Evolutionary conservation across 2,113 vertebrate genomes (phyloP).

Genomic region (Pardalotus punctatus): DNA sequence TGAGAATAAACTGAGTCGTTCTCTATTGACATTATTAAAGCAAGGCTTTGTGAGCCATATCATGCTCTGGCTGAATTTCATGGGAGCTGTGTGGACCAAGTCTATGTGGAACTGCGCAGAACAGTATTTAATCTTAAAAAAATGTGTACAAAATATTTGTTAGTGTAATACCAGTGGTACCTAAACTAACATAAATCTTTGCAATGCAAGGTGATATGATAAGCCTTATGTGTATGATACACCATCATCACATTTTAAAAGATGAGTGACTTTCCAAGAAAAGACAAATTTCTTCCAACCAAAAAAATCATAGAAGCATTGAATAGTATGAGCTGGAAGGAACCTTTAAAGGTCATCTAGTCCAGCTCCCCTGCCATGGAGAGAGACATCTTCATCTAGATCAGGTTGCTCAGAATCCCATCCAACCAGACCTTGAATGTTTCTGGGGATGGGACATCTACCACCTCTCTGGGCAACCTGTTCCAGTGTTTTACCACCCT

Average conservation of each 20-base stretch:
- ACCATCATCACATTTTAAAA: background rate
- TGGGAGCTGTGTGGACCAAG: background rate
- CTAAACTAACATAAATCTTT: background rate
- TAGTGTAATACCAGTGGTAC: background rate
- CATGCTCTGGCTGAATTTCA: background rate
- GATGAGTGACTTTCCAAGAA: background rate
- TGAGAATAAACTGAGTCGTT: background rate
- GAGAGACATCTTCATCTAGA: background rate
- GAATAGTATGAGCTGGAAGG: background rate
- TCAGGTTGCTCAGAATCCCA: background rate
- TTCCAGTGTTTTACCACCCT: background rate
- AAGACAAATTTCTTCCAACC: background rate
- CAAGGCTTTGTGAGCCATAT: background rate
- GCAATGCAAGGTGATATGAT: background rate
- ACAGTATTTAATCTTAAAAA: background rate
- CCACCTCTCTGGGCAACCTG: background rate
- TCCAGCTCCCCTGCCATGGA: background rate
- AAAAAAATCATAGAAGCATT: background rate
- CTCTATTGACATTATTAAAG: background rate
- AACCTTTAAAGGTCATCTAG: background rate
- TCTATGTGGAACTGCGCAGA: background rate
- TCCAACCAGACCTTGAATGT: background rate
- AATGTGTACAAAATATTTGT: background rate
- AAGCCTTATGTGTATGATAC: background rate
- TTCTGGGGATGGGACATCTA: background rate